Conservation (phyloP, 1,140 invertebrate genomes). For the Drusus annulatus region DNA sequence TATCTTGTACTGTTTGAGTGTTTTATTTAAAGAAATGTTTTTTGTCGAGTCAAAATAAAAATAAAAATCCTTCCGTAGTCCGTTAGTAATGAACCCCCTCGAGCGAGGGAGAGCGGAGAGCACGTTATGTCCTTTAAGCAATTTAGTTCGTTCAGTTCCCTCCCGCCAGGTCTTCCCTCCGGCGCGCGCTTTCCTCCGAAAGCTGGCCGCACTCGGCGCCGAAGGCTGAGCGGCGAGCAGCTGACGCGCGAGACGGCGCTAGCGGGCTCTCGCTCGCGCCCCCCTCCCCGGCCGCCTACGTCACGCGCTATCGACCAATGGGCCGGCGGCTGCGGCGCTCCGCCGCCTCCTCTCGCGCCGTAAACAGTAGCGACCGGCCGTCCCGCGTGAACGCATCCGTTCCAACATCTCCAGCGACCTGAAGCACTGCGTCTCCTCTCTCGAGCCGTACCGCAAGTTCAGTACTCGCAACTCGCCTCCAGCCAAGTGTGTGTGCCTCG, state of each 20-base stretch:
- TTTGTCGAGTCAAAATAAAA: no score
- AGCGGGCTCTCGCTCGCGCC: constrained; percentile 3
- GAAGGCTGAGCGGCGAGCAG: constrained; percentile 35
- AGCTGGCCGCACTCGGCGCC: not conserved
- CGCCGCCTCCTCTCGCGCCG: constrained; percentile 25
- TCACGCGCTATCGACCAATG: constrained; percentile 52
- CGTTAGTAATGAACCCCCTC: no score
- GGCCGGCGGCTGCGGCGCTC: constrained; percentile 45
- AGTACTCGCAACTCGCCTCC: not conserved
- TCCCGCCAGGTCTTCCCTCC: no score
- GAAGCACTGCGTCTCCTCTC: not conserved
- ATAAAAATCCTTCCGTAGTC: no score
- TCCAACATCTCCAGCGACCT: not conserved
- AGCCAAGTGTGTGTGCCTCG: not conserved
- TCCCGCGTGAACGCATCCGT: constrained; percentile 26
- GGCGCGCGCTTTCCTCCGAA: not conserved
- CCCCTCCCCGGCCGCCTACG: constrained; percentile 10
- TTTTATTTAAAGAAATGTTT: no score
- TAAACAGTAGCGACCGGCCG: constrained; percentile 45
- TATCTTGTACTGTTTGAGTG: no score
- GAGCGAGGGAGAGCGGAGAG: no score
- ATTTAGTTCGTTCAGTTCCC: no score
- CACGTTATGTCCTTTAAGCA: no score
- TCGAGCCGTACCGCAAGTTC: no score
- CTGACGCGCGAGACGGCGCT: constrained; percentile 44